Evolutionary conservation across 2,113 vertebrate species (phyloP).

Genomic region (Vulpes ferrilata): DNA sequence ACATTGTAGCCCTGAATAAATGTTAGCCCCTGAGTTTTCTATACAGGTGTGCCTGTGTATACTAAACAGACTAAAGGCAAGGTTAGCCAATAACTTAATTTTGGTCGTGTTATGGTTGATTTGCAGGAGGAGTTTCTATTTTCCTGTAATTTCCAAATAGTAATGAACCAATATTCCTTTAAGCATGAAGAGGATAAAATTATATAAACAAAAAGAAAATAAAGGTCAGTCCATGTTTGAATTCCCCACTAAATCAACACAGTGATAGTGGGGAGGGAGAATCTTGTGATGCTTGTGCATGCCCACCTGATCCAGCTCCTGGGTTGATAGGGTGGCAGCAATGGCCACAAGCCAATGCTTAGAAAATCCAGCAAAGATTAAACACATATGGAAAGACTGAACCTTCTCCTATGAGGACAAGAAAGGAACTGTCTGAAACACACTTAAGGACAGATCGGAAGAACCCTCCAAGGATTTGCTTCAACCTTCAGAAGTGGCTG

Average conservation of each 20-base stretch:
- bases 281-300: fast-evolving
- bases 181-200: not conserved
- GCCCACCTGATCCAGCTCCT: not conserved
- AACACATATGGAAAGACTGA: too few relatives aligned
- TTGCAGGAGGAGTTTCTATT: not conserved
- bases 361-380: not conserved
- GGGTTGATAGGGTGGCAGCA: not conserved
- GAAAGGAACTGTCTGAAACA: not conserved
- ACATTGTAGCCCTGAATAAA: not conserved
- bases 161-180: not conserved
- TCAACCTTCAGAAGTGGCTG: not conserved
- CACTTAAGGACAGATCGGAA: too few relatives aligned
- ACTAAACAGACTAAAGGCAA: not conserved
- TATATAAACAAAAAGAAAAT: not conserved
- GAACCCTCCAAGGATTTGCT: not conserved
- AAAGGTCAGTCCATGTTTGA: not conserved
- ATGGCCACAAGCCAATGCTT: fast-evolving
- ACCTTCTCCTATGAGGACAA: not conserved
- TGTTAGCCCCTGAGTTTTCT: not conserved
- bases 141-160: not conserved
- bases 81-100: not conserved
- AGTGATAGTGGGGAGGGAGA: not conserved
- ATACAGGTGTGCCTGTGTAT: not conserved
- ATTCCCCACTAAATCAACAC: not conserved
- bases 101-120: not conserved